Evolutionary conservation across 2,797 vertebrate genomes (phyloP).

Genomic region (Acanthornis magna): DNA sequence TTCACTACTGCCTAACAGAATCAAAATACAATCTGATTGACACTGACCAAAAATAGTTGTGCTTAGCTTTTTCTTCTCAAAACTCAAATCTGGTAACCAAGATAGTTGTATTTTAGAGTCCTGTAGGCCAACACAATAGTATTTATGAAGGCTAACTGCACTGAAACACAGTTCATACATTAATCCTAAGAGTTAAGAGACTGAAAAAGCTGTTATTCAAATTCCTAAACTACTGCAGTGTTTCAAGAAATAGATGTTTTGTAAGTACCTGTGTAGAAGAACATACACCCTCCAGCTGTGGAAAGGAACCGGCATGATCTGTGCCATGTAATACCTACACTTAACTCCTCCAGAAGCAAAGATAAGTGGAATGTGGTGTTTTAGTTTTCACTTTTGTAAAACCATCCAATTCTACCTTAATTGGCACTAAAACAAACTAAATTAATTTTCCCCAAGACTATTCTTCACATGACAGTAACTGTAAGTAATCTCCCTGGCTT

Average conservation of each 20-base stretch:
- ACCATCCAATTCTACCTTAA: background rate
- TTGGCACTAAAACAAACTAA: background rate
- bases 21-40: background rate
- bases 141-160: background rate
- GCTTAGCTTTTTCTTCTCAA: background rate
- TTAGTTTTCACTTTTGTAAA: background rate
- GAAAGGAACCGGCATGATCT: background rate
- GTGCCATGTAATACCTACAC: background rate
- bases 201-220: background rate
- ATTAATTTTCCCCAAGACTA: background rate
- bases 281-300: background rate
- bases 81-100: background rate
- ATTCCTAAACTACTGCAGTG: background rate
- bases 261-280: background rate
- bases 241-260: background rate
- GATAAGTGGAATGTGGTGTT: fast-evolving
- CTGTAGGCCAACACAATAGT: background rate
- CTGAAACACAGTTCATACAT: background rate
- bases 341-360: background rate
- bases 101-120: background rate
- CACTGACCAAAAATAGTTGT: background rate
- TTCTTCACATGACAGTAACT: background rate
- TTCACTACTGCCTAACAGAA: background rate
- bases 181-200: background rate
- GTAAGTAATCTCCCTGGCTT: background rate